Conservation (phyloP, 2,113 vertebrate genomes). For the Cyprinus carpio region DNA sequence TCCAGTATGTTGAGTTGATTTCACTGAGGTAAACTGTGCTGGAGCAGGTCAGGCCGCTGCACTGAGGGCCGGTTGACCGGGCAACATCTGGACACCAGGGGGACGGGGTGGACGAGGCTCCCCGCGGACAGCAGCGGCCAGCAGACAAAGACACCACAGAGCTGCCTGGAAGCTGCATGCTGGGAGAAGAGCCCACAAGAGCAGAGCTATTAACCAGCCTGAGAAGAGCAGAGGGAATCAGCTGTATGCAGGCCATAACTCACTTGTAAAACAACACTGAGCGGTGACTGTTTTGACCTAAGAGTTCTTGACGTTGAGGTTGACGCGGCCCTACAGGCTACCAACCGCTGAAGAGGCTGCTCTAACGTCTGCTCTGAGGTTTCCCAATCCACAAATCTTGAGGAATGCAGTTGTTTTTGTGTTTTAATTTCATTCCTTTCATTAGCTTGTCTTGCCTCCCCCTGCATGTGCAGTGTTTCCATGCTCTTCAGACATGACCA, state of each 20-base stretch:
- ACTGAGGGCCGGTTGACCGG: constrained; percentile 18
- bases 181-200: constrained; percentile 58
- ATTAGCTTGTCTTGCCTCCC: constrained; percentile 50
- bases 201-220: constrained; percentile 50
- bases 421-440: constrained; percentile 50
- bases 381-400: constrained; percentile 50
- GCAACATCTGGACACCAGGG: constrained; percentile 63
- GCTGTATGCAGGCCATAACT: constrained; percentile 53
- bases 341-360: constrained; percentile 10
- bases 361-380: constrained; percentile 46
- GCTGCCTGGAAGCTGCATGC: constrained; percentile 59
- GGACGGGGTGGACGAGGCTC: constrained; percentile 41
- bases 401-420: constrained; percentile 48
- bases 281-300: constrained; percentile 48
- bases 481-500: constrained; percentile 67
- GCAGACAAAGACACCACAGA: constrained; percentile 62
- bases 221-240: constrained; percentile 53
- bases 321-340: neutral
- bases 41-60: constrained; percentile 12
- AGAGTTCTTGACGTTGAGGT: constrained; percentile 30
- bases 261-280: constrained; percentile 60
- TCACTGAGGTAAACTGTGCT: constrained; percentile 17
- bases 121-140: constrained; percentile 45
- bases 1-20: constrained; percentile 20
- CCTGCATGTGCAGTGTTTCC: constrained; percentile 57